Conservation (phyloP, 1,140 invertebrate genomes). For the Mercenaria mercenaria region DNA sequence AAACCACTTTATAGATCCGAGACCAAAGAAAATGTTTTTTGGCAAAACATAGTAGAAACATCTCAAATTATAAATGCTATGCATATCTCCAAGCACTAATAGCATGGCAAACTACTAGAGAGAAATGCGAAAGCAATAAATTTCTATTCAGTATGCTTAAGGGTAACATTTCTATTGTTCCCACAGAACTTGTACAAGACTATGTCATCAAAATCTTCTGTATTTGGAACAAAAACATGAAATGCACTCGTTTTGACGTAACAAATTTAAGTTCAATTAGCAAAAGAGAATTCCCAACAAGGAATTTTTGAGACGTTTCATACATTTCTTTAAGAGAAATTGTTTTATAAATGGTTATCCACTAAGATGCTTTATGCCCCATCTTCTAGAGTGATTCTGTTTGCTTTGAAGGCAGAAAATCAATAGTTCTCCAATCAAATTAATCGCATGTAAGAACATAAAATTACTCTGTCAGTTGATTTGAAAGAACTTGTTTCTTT, state of each 20-base stretch:
- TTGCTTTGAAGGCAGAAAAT: constrained; percentile 56
- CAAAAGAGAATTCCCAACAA: constrained; percentile 7
- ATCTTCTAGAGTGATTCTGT: constrained; percentile 47
- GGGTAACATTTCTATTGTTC: constrained; percentile 12
- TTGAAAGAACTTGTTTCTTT: constrained; percentile 52
- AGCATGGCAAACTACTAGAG: background rate
- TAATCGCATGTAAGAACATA: constrained; percentile 67
- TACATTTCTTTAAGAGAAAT: constrained; percentile 46
- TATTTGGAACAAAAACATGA: constrained; percentile 14
- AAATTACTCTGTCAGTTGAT: constrained; percentile 58
- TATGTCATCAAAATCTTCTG: background rate
- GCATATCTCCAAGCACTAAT: background rate
- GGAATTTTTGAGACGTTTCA: constrained; percentile 11
- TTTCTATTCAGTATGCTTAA: background rate
- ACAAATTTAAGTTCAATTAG: constrained; percentile 57
- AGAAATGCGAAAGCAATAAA: constrained; percentile 21
- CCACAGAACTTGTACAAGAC: constrained; percentile 29
- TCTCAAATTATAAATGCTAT: background rate
- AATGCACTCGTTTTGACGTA: constrained; percentile 4
- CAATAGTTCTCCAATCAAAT: constrained; percentile 65
- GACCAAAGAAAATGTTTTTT: background rate
- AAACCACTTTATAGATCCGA: no score
- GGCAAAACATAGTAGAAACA: background rate
- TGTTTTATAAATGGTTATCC: constrained; percentile 63
- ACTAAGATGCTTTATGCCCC: constrained; percentile 53